A percentile compares a stretch with the other conserved stretches of the same genome.
These are phyloP conservation scores for Drosophila greeni DNA, from an alignment of 2,888 invertebrate species.

Conservation along the genomic window DNA sequence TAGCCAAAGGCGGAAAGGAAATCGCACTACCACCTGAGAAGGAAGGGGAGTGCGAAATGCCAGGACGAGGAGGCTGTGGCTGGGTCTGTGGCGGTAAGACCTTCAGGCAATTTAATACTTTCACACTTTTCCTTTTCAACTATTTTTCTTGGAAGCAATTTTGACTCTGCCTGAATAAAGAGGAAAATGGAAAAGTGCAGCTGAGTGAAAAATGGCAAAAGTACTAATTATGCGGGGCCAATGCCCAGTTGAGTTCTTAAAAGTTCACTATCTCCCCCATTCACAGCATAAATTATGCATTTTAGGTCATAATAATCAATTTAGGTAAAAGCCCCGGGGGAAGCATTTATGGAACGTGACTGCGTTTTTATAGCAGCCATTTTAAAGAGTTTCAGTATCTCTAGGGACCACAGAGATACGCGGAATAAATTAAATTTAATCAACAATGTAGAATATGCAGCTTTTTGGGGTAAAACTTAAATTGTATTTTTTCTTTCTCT, in stretches of 20 bases:
- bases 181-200: slow-evolving; percentile 15
- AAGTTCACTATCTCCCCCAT: not conserved
- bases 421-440: not conserved
- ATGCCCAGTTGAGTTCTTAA: slow-evolving; percentile 21
- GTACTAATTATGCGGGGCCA: slow-evolving; percentile 28
- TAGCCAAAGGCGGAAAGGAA: slow-evolving; percentile 23
- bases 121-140: slow-evolving; percentile 30
- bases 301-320: slow-evolving; percentile 54
- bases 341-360: slow-evolving; percentile 51
- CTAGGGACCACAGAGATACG: too few species aligned
- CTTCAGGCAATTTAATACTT: slow-evolving; percentile 36
- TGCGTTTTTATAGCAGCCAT: slow-evolving; percentile 35
- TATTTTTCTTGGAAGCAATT: slow-evolving; percentile 9
- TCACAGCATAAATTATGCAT: slow-evolving; percentile 19
- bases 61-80: not conserved
- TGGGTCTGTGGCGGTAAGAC: slow-evolving; percentile 1
- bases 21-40: slow-evolving; percentile 7
- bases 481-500: too few species aligned
- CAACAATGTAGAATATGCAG: not conserved
- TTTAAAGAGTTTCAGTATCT: slow-evolving; percentile 2
- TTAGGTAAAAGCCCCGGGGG: slow-evolving; percentile 29
- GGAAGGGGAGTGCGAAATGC: not conserved
- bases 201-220: slow-evolving; percentile 11
- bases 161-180: not conserved
- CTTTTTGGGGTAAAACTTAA: too few species aligned